These are phyloP conservation scores for Zoroaster sp. DNA, from an alignment of 53 echinoderm and acorn worm genomes.

Conservation along the genomic window DNA sequence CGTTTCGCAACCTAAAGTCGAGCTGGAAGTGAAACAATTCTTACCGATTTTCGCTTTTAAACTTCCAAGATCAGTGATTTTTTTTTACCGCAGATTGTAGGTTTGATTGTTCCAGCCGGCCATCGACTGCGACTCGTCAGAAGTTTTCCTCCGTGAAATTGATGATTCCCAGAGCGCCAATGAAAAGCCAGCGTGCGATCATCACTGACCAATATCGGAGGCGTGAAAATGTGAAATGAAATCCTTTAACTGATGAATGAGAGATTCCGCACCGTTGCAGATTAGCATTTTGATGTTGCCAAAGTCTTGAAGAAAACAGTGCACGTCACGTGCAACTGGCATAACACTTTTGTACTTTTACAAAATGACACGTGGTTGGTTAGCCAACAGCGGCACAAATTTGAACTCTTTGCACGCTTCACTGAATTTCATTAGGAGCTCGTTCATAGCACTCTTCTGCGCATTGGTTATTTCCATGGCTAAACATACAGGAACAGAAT, in stretches of 20 bases:
- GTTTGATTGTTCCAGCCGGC: not conserved
- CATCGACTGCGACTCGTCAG: not conserved
- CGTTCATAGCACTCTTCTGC: not conserved
- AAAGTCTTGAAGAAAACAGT: not conserved
- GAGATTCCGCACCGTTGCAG: constrained; percentile 8
- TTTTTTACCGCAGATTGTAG: constrained; percentile 5
- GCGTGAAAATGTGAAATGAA: constrained; percentile 28
- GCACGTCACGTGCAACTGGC: not conserved
- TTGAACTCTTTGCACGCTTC: constrained; percentile 43
- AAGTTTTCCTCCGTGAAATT: constrained; percentile 16
- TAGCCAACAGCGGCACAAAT: constrained; percentile 20
- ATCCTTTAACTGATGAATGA: constrained; percentile 1
- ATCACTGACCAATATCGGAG: constrained; percentile 28
- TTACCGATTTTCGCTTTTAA: not conserved
- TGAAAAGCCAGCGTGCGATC: constrained; percentile 18
- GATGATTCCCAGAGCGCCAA: constrained; percentile 34
- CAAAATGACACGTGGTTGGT: constrained; percentile 12
- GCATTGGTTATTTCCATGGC: constrained; percentile 11
- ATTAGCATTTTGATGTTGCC: not conserved
- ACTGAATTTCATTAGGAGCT: constrained; percentile 4
- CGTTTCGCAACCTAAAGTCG: constrained; percentile 17
- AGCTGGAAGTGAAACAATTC: not conserved
- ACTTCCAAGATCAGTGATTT: not conserved
- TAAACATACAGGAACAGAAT: constrained; percentile 1
- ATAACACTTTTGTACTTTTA: not conserved